Percentiles rank a stretch among this genome's conserved stretches.
Conservation (phyloP, 2,797 vertebrate genomes). For the Danio choprae region DNA sequence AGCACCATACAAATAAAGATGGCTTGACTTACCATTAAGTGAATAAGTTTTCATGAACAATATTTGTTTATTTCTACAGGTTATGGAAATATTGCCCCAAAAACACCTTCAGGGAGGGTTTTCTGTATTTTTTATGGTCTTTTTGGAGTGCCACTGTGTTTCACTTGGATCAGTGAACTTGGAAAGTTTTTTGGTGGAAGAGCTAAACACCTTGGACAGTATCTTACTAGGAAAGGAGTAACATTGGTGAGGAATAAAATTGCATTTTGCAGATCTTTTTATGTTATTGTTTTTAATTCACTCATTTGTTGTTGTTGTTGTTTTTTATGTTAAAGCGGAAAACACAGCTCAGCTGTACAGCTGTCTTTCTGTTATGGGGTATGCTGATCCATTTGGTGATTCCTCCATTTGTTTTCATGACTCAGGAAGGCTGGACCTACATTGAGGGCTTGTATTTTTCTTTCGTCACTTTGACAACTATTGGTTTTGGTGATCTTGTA, state of each 20-base stretch:
- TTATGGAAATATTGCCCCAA: conserved; percentile 97
- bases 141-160: conserved; percentile 96
- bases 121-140: conserved; percentile 99
- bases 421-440: conserved; percentile 94
- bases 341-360: conserved; percentile 95
- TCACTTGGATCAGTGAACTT: conserved; percentile 97
- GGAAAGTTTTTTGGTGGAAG: conserved; percentile 99
- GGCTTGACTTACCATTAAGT: conserved; percentile 25
- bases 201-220: conserved; percentile 94
- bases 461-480: conserved; percentile 98
- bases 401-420: conserved; percentile 96
- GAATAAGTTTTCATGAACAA: background rate
- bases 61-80: conserved; percentile 69
- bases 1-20: conserved; percentile 10
- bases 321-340: conserved; percentile 82
- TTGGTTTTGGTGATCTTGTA: conserved; percentile 96
- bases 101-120: conserved; percentile 88
- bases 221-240: conserved; percentile 92
- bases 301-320: background rate
- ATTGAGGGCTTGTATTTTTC: conserved; percentile 97
- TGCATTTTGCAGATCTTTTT: background rate
- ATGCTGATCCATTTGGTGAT: conserved; percentile 93
- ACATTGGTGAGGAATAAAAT: conserved; percentile 81
- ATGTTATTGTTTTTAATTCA: background rate
- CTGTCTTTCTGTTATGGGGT: conserved; percentile 95